Conservation (phyloP, 2,113 vertebrate genomes). For the Excalfactoria chinensis region DNA sequence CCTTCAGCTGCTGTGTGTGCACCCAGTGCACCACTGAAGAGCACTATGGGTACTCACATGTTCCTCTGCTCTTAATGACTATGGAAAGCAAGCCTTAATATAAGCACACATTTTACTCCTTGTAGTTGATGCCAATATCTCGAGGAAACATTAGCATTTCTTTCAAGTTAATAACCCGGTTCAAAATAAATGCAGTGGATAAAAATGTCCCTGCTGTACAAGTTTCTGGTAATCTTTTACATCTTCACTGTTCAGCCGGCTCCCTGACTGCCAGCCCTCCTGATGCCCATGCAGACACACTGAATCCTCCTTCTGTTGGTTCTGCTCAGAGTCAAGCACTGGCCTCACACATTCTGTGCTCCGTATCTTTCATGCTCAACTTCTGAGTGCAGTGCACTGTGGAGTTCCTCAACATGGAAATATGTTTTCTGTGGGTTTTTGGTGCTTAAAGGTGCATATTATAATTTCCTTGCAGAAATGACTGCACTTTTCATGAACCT, state of each 20-base stretch:
- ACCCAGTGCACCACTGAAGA: not conserved
- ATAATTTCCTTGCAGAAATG: not conserved
- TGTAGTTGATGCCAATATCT: not conserved
- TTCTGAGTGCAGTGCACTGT: not conserved
- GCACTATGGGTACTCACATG: not conserved
- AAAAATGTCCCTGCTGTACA: not conserved
- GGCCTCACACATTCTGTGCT: not conserved
- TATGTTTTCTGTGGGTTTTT: not conserved
- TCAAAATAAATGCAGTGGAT: not conserved
- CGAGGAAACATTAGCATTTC: not conserved
- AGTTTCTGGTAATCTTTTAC: not conserved
- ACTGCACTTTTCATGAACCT: not conserved
- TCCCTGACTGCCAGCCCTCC: not conserved
- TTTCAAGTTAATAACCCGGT: not conserved
- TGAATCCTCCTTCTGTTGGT: not conserved
- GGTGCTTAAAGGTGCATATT: not conserved
- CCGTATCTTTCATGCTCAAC: not conserved
- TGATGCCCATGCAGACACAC: too few relatives aligned
- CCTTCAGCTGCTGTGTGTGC: not conserved
- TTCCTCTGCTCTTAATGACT: not conserved
- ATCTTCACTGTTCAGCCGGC: not conserved
- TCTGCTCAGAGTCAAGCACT: not conserved
- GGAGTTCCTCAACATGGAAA: not conserved
- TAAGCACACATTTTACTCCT: not conserved
- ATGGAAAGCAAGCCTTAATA: not conserved